Percentiles rank a stretch among this genome's conserved stretches.
phyloP scores from a whole-genome alignment of 2,113 vertebrate species.

The Eonycteris spelaea region DNA sequence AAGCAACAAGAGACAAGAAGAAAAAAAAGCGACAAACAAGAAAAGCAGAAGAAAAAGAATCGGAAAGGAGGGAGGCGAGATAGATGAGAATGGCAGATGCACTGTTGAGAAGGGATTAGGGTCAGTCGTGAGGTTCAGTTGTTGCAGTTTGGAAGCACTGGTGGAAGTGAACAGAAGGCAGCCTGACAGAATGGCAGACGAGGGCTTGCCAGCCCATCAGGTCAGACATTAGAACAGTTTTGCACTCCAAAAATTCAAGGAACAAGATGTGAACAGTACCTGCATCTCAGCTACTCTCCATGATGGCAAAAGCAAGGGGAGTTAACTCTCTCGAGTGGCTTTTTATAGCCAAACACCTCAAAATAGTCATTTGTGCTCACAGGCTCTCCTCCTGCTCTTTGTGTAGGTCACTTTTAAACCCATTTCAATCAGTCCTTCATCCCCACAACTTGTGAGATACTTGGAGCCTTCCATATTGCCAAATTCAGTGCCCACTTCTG shows the following conservation, averaged over 20 bases:
- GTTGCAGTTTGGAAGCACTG: not conserved
- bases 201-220: not conserved
- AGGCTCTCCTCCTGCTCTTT: not conserved
- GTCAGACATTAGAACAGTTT: conserved; percentile 27
- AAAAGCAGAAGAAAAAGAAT: not conserved
- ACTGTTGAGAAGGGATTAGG: not conserved
- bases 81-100: not conserved
- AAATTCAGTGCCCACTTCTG: not conserved
- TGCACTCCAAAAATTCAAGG: not conserved
- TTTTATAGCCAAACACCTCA: not conserved
- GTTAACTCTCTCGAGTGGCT: not conserved
- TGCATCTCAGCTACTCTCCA: not conserved
- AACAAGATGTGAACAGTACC: not conserved
- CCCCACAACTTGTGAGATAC: not conserved
- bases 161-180: not conserved
- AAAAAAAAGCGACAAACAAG: not conserved
- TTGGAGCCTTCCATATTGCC: not conserved
- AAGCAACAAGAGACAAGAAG: not conserved
- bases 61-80: not conserved
- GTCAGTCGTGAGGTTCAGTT: not conserved
- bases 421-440: not conserved
- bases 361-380: not conserved
- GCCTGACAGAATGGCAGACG: not conserved
- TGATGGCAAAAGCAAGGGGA: not conserved
- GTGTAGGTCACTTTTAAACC: not conserved